These are phyloP conservation scores for Acropora yongei DNA, from an alignment of 64 coral and sea anemone species.

Conservation along the genomic window DNA sequence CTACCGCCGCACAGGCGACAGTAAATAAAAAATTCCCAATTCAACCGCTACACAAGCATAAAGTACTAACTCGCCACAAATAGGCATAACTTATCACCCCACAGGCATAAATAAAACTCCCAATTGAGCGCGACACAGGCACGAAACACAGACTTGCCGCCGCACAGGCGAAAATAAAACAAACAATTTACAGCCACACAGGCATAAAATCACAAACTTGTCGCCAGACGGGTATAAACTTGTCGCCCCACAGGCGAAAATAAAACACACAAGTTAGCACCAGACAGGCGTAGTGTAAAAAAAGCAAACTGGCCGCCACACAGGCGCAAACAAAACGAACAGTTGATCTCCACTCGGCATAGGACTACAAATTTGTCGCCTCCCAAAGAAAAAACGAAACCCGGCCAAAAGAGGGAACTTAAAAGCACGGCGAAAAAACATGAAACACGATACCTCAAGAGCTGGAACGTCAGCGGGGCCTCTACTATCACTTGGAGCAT, in stretches of 20 bases:
- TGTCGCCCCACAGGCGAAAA: background rate
- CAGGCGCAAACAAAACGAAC: background rate
- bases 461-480: background rate
- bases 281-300: too few relatives aligned
- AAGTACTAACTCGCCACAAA: background rate
- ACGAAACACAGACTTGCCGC: background rate
- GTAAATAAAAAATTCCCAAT: background rate
- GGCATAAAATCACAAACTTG: conserved; percentile 1
- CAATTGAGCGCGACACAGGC: background rate
- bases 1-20: background rate
- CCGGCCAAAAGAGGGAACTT: too few relatives aligned
- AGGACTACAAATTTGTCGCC: too few relatives aligned
- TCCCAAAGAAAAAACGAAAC: too few relatives aligned
- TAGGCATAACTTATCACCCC: background rate
- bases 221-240: background rate
- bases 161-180: background rate
- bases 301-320: background rate
- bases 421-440: too few relatives aligned
- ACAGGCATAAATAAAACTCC: background rate
- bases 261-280: background rate
- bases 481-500: background rate
- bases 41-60: background rate
- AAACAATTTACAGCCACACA: background rate
- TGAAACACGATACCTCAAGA: conserved; percentile 11
- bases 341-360: background rate